These are phyloP conservation scores for Seriola aureovittata DNA, from an alignment of 2,113 vertebrate species.

Conservation along the genomic window DNA sequence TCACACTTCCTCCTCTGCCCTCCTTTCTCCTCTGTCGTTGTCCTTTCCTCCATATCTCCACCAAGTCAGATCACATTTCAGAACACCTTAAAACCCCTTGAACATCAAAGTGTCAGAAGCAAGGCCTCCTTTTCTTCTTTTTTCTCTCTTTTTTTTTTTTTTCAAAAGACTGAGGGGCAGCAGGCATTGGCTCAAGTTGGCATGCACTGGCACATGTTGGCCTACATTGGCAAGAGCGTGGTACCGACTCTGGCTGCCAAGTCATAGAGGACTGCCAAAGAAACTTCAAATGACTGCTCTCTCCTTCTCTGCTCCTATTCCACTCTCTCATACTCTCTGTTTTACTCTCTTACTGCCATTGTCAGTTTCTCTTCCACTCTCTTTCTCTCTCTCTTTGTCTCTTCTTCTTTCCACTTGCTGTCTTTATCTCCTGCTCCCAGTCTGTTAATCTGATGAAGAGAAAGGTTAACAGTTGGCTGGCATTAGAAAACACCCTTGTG, in stretches of 20 bases:
- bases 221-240: slow-evolving; percentile 54
- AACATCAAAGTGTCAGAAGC: slow-evolving; percentile 66
- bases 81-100: slow-evolving; percentile 55
- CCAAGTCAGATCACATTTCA: slow-evolving; percentile 55
- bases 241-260: slow-evolving; percentile 67
- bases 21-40: slow-evolving; percentile 22
- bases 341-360: slow-evolving; percentile 19
- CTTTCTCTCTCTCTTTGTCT: slow-evolving; percentile 14
- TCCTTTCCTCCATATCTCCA: slow-evolving; percentile 46
- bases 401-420: slow-evolving; percentile 2
- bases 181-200: slow-evolving; percentile 60
- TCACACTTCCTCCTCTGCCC: slow-evolving; percentile 9
- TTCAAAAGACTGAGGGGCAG: slow-evolving; percentile 43
- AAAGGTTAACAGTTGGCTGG: slow-evolving; percentile 74
- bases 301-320: slow-evolving; percentile 49
- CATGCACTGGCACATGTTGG: slow-evolving; percentile 57
- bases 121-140: slow-evolving; percentile 34
- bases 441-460: slow-evolving; percentile 62
- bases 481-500: slow-evolving; percentile 56
- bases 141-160: slow-evolving; percentile 1
- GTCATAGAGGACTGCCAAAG: slow-evolving; percentile 74
- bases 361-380: slow-evolving; percentile 10
- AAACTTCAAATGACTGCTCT: slow-evolving; percentile 74
- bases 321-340: not conserved
- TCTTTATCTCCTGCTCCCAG: slow-evolving; percentile 50